Percentiles rank a stretch among this genome's conserved stretches.
phyloP scores from a whole-genome alignment of 2,797 vertebrate species.

The Sandelia bainsii region DNA sequence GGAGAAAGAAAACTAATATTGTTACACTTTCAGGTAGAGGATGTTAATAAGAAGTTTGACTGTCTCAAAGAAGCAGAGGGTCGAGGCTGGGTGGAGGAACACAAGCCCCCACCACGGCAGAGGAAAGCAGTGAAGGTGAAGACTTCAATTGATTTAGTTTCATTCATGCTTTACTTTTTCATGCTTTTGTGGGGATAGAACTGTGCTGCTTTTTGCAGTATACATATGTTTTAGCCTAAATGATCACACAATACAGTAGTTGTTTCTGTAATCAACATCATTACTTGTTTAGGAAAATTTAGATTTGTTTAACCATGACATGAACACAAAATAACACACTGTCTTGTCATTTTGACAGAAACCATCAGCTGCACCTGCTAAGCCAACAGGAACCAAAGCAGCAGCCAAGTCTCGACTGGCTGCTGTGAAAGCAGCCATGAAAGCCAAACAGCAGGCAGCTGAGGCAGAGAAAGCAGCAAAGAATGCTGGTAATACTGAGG shows the following conservation, averaged over 20 bases:
- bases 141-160: not conserved
- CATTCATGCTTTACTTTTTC: not conserved
- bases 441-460: constrained; percentile 77
- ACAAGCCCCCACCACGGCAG: constrained; percentile 66
- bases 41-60: constrained; percentile 91
- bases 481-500: constrained; percentile 7
- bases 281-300: not conserved
- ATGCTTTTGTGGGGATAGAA: not conserved
- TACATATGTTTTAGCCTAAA: not conserved
- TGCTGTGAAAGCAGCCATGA: constrained; percentile 91
- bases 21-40: constrained; percentile 85
- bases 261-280: not conserved
- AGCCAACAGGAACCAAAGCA: constrained; percentile 70
- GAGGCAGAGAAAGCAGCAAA: constrained; percentile 40
- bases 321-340: not conserved
- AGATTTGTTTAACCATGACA: not conserved
- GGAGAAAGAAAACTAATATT: not conserved
- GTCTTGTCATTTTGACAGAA: constrained; percentile 68
- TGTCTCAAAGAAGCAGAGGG: constrained; percentile 87
- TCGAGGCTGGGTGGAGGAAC: constrained; percentile 86
- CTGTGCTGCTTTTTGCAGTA: not conserved
- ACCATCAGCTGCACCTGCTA: constrained; percentile 57
- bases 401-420: constrained; percentile 89
- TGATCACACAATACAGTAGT: not conserved
- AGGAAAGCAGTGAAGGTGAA: constrained; percentile 87